Base-by-base conservation (phyloP, 2,113 vertebrate genomes). In the Crotalus tigris region DNA sequence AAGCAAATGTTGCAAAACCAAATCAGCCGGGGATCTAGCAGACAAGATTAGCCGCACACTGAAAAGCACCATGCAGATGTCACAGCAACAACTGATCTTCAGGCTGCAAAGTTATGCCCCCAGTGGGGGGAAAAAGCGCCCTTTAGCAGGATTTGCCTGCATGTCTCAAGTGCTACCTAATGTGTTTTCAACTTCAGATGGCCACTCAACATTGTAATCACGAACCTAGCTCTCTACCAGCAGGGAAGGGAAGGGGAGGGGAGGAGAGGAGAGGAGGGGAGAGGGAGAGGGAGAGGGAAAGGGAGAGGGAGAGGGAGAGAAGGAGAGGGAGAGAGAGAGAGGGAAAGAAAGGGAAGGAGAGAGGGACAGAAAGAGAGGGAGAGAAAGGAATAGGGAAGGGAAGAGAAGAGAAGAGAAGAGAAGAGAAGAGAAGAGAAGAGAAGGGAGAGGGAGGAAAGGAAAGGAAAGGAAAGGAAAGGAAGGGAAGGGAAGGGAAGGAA, bases 321-420 rank as follows among this genome's bases (percentile, higher is more conserved):
- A 57, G 4, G 55, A 19, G 3, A 19, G 55, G 4, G 5, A 21
- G 17, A 57, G 13, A 19, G 17, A 17, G 13, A 19, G 17, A 17
- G 13, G 5, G 12, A 54, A 13, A 13, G 54, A 54, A 15, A 57
- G 19, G 1, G 17, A 4, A 6, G 21, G 4, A 17, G 17, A 1
- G 5, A 1, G 17, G 5, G 1, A 5, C 17, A 0, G 5, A 5
- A 5, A 17, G 4, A 57, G 19, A 0, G 55, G 55, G 19, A 19
- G 1, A 5, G 4, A 19, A 19, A 19, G 33, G 33, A 33, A 33
- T 33, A 33, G 5, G 55, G 55, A 5, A 57, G 5, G 55, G 55
- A 5, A 57, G 5, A 46, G 46, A 46, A 4, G 21, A 5, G 4
- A 5, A 19, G 5, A 5, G 8, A 46, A 46, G 46, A 4, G 46